Conservation (phyloP, 2,113 vertebrate genomes). For the Morone chrysops region DNA sequence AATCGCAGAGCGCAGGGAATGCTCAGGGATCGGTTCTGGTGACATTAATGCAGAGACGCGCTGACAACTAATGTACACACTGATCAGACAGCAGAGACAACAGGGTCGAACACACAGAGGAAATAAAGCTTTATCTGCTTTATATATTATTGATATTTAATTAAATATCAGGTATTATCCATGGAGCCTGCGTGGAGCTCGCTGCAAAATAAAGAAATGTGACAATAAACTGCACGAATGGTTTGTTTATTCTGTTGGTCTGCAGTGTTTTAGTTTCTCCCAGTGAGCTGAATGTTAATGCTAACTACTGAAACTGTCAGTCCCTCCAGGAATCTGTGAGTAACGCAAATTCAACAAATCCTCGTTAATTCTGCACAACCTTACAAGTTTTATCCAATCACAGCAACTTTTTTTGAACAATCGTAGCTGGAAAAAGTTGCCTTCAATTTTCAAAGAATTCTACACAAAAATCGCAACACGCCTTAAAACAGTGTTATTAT, state of each 20-base stretch:
- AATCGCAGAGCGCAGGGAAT: conserved; percentile 55
- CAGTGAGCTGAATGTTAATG: not conserved
- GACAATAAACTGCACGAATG: not conserved
- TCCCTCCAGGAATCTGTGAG: too few relatives aligned
- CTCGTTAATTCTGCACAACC: not conserved
- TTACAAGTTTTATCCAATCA: too few relatives aligned
- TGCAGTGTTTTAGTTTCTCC: not conserved
- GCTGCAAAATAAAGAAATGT: not conserved
- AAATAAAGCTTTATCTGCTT: conserved; percentile 47
- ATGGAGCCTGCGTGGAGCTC: not conserved
- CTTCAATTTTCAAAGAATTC: too few relatives aligned
- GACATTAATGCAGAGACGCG: conserved; percentile 58
- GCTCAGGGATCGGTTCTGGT: conserved; percentile 63
- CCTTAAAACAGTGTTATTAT: too few relatives aligned
- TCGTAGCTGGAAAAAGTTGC: too few relatives aligned
- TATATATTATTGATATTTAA: too few relatives aligned
- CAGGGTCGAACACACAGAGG: conserved; percentile 40
- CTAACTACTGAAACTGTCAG: too few relatives aligned
- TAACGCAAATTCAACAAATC: too few relatives aligned
- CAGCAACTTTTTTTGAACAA: too few relatives aligned
- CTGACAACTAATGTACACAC: conserved; percentile 45
- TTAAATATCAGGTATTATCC: conserved; percentile 55
- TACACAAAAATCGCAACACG: too few relatives aligned
- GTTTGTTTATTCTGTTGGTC: not conserved
- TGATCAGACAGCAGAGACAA: conserved; percentile 29